These are phyloP conservation scores for Hypothenemus hampei DNA, from an alignment of 1,140 invertebrate species.

Conservation along the genomic window DNA sequence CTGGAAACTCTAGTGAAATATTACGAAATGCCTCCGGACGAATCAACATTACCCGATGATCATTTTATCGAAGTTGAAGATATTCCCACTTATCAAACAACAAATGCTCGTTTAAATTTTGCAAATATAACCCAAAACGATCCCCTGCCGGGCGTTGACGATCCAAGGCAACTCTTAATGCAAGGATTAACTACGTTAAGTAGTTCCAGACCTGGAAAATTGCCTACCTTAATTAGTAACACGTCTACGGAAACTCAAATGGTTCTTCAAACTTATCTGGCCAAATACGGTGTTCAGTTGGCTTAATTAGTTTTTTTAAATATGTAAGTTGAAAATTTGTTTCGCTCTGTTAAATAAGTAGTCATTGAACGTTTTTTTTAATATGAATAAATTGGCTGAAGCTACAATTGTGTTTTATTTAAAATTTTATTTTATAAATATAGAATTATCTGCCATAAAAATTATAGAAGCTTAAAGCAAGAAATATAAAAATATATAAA, in stretches of 20 bases:
- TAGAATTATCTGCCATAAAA: too few relatives aligned
- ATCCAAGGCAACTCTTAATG: slow-evolving; percentile 66
- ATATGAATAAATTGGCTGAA: too few relatives aligned
- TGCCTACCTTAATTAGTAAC: slow-evolving; percentile 48
- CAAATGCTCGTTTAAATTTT: slow-evolving; percentile 83
- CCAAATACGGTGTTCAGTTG: slow-evolving; percentile 42
- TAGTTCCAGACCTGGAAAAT: slow-evolving; percentile 55
- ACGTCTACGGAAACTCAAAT: slow-evolving; percentile 38
- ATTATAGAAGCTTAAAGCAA: too few relatives aligned
- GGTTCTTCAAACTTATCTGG: slow-evolving; percentile 40
- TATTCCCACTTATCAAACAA: slow-evolving; percentile 78
- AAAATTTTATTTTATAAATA: too few relatives aligned
- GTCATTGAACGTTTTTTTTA: too few relatives aligned
- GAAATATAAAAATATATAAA: too few relatives aligned
- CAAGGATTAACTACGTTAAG: slow-evolving; percentile 63
- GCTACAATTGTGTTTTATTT: too few relatives aligned
- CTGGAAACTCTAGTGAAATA: slow-evolving; percentile 74
- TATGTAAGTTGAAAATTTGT: slow-evolving; percentile 1
- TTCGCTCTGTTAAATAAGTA: too few relatives aligned
- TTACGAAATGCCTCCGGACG: slow-evolving; percentile 85
- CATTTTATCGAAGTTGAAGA: slow-evolving; percentile 85
- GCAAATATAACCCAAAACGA: slow-evolving; percentile 71
- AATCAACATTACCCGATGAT: slow-evolving; percentile 72
- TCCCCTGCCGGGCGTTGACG: slow-evolving; percentile 60
- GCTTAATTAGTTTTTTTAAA: slow-evolving; percentile 25